A percentile compares a stretch with the other conserved stretches of the same genome.
These are phyloP conservation scores for Sialia sialis DNA, from an alignment of 2,113 vertebrate genomes.

Conservation along the genomic window DNA sequence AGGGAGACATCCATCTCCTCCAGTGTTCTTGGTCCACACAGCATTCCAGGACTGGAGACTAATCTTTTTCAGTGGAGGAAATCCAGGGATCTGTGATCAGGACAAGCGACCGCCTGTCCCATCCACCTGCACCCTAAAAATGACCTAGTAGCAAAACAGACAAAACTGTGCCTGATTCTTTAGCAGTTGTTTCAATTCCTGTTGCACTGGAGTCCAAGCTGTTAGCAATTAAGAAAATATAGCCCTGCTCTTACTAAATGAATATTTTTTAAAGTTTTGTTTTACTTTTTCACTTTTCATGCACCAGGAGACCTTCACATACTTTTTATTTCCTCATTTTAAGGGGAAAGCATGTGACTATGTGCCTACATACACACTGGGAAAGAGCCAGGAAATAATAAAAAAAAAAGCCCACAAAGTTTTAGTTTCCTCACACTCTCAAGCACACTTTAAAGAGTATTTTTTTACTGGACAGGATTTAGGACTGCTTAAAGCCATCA, in stretches of 20 bases:
- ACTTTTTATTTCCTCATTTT: constrained; percentile 2
- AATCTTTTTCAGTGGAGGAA: not conserved
- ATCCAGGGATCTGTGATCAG: not conserved
- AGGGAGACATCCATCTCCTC: not conserved
- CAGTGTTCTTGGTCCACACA: not conserved
- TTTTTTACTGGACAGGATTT: constrained; percentile 25
- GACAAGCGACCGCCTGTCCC: not conserved
- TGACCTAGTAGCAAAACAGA: not conserved
- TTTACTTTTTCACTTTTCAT: not conserved
- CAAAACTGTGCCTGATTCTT: not conserved
- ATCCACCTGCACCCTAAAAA: not conserved
- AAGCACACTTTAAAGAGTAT: not conserved
- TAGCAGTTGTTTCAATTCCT: not conserved
- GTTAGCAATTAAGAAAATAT: not conserved
- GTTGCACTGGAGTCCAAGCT: not conserved
- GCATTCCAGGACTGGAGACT: not conserved
- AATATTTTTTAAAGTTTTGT: too few species aligned
- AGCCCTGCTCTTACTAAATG: not conserved
- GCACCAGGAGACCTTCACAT: not conserved
- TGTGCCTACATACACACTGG: not conserved
- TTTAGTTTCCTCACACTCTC: not conserved
- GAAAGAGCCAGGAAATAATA: not conserved
- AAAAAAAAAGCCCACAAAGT: not conserved
- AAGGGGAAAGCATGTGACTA: not conserved
- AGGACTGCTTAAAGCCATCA: constrained; percentile 12